These are phyloP conservation scores for Ichneumon xanthorius DNA, from an alignment of 2,888 invertebrate genomes.

Conservation along the genomic window DNA sequence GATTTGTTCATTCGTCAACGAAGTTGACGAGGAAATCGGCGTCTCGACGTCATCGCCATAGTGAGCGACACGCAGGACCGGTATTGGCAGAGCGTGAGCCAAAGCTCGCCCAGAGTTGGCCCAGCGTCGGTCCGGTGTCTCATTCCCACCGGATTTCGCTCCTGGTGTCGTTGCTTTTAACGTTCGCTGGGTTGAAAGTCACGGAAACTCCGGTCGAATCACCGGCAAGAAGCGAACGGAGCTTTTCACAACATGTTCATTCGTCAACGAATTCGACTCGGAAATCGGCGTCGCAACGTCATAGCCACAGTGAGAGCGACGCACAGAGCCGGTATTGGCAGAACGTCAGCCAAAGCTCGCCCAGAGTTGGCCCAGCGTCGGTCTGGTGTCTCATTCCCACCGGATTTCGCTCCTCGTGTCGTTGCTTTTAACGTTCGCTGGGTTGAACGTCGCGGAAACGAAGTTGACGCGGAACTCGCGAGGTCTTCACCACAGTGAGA, in stretches of 20 bases:
- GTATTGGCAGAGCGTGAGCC: too few species aligned
- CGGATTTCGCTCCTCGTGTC: conserved; percentile 44
- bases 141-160: conserved; percentile 21
- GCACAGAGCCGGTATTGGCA: too few species aligned
- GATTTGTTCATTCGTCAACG: neutral
- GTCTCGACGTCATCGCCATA: neutral
- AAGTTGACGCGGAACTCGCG: neutral
- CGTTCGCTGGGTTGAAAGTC: conserved; percentile 12
- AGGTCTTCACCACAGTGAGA: neutral
- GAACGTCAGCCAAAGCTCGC: too few species aligned
- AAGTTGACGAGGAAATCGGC: neutral
- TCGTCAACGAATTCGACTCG: neutral
- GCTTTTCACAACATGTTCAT: neutral
- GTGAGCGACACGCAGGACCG: too few species aligned
- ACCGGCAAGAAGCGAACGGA: neutral
- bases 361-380: too few species aligned
- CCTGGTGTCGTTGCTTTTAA: conserved; percentile 46
- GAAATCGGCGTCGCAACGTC: neutral
- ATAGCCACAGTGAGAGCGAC: too few species aligned
- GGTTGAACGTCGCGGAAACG: conserved; percentile 4
- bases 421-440: conserved; percentile 29
- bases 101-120: too few species aligned
- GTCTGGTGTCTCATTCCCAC: neutral
- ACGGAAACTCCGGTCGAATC: neutral
- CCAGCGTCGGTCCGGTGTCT: too few species aligned